Base-by-base conservation (phyloP, 2,888 invertebrate genomes). In the Spisula subtruncata region DNA sequence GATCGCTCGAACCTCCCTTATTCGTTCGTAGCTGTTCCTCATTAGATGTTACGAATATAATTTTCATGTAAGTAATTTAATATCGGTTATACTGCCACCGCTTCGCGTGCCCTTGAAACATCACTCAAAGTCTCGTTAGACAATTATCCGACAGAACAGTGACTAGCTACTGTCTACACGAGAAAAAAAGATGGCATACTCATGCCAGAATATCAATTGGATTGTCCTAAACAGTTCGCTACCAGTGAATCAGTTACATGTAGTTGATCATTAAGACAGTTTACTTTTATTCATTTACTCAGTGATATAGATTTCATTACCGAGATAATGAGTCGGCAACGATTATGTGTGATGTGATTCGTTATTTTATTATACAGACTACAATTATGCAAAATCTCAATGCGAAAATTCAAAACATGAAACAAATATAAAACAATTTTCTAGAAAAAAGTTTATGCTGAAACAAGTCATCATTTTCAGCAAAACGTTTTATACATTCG, bases 141-240 rank as follows among this genome's bases (percentile, higher is more conserved):
- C n/a, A 35, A 75, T 75, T 75, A 75, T 32, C 75, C 32, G 75
- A 32, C 75, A 35, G 75, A 35, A 35, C 4, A 35, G 25, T 75
- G 75, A 75, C 75, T 75, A 35, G 75, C 16, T 32, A 75, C 75
- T 75, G 75, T 75, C 75, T 75, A 35, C 75, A 75, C 75, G 75
- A 75, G 75, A 75, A 18, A 75, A 35, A 75, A 35, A 18, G 18
- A 75, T 35, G 75, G 18, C 32, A 6, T 75, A 18, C 75, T 35
- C 75, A 75, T 35, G 75, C 29, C 35, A 75, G 75, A 75, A 75
- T 16, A 75, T 75, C 75, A 75, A 35, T 75, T 75, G 32, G 14
- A 35, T 35, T 75, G 75, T 75, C 75, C 75, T 32, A 35, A 32
- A 4, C 29, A 75, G 35, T 35, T 35, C 14, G 16, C 32, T 35